phyloP scores from a whole-genome alignment of 2,797 vertebrate species.

The Prunella strophiata region DNA sequence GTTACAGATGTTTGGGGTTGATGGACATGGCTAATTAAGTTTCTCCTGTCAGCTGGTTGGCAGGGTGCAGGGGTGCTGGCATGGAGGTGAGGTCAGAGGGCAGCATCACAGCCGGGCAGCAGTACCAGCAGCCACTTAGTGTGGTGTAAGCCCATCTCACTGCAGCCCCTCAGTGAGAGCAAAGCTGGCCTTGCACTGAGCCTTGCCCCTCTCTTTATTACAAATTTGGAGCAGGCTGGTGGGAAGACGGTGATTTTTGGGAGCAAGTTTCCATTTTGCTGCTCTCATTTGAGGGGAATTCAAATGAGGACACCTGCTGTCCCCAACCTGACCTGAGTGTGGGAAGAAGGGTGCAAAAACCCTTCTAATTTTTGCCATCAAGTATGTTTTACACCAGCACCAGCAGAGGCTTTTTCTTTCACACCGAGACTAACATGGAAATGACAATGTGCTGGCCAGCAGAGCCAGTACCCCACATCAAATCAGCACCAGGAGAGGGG shows the following conservation, averaged over 20 bases:
- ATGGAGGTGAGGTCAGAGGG: background rate
- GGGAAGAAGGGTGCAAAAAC: background rate
- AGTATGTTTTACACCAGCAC: background rate
- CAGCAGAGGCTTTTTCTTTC: background rate
- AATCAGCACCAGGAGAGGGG: background rate
- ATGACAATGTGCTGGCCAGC: background rate
- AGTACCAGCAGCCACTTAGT: background rate
- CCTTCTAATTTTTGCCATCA: background rate
- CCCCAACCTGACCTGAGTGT: background rate
- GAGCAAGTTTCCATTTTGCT: background rate
- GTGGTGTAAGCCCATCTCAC: background rate
- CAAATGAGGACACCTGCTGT: background rate
- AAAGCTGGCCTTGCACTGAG: background rate
- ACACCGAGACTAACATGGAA: background rate
- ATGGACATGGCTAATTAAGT: constrained; percentile 53
- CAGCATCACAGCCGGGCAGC: background rate
- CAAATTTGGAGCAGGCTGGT: background rate
- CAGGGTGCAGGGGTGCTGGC: background rate
- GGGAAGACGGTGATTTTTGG: background rate
- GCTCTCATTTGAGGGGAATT: background rate
- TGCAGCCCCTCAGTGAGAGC: background rate
- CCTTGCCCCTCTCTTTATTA: background rate
- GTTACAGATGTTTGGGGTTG: constrained; percentile 70
- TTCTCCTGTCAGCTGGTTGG: constrained; percentile 33
- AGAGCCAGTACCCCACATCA: background rate